These are phyloP conservation scores for Laodelphax striatellus DNA, from an alignment of 1,140 invertebrate species.

Conservation along the genomic window DNA sequence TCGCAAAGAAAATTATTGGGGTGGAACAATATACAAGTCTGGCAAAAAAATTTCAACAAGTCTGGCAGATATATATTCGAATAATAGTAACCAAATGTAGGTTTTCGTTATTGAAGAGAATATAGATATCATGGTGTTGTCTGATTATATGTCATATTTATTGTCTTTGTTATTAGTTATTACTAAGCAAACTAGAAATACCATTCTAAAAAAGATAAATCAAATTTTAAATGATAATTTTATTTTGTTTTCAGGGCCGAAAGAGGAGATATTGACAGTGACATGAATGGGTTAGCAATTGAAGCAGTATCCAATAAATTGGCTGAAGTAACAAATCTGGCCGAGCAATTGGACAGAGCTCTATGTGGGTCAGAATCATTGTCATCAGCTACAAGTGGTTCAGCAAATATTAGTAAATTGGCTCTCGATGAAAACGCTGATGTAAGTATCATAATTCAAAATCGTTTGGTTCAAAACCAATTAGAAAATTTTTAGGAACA, in stretches of 20 bases:
- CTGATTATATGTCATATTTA: too few relatives aligned
- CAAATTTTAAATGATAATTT: too few relatives aligned
- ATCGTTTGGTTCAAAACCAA: conserved; percentile 18
- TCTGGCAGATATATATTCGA: too few relatives aligned
- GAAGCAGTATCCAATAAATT: conserved; percentile 50
- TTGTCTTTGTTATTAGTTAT: too few relatives aligned
- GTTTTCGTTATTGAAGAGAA: too few relatives aligned
- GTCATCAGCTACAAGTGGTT: conserved; percentile 20
- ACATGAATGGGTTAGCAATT: conserved; percentile 40
- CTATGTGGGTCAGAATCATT: conserved; percentile 37
- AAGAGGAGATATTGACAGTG: background rate
- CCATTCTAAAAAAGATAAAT: too few relatives aligned
- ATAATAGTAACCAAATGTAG: too few relatives aligned
- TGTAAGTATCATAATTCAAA: conserved; percentile 11
- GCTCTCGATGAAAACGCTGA: conserved; percentile 20
- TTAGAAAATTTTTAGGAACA: background rate
- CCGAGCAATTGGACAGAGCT: conserved; percentile 48
- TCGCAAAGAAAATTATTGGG: too few relatives aligned
- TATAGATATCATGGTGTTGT: too few relatives aligned
- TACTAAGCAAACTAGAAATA: too few relatives aligned
- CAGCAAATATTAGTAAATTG: conserved; percentile 17
- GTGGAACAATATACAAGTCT: too few relatives aligned
- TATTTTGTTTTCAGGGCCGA: background rate
- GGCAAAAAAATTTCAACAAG: too few relatives aligned
- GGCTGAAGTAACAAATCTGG: conserved; percentile 48